Base-by-base conservation (phyloP, 2,888 invertebrate species). In the Ochlodes sylvanus region DNA sequence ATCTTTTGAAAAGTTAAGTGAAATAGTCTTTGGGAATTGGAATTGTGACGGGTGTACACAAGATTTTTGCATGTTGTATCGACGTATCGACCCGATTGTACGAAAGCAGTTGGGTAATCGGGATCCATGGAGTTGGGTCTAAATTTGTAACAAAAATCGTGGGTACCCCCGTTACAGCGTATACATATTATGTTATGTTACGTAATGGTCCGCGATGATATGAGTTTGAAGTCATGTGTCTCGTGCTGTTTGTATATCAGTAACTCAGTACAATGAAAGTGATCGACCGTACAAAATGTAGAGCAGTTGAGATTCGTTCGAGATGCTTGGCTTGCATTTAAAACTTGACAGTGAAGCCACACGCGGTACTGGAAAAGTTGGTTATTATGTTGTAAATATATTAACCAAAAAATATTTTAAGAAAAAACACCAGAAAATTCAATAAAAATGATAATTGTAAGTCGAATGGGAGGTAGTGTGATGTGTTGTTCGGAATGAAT, bases 351-450 rank as follows among this genome's bases (percentile, higher is more conserved):
- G 15, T 41, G 34, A 27, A 15, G 50, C 27, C 34, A 57, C 56
- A 27, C 38, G 56, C 27, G 67, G 12, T 38, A 12, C 38, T 63
- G 68, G 67, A 63, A 63, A 75, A 4, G 5, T 75, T 70, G 63
- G 75, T 72, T 73, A 72, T 69, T 74, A 72, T 73, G 63, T 62
- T 60, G 55, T 67, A 41, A 69, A 70, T 74, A 65, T 72, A 73
- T 73, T 74, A 75, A 74, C 72, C 75, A 75, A 73, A 50, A 72
- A 73, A 72, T 73, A 73, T 65, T 72, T 69, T 75, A 75, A 73
- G 72, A 64, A 69, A 71, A 72, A 71, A 74, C 70, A 75, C 69
- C n/a, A 63, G 68, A 71, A 77, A 74, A 75, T 52, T 60, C 74
- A 77, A 75, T 76, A 79, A 78, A 79, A 76, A 74, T 41, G 19